Percentiles rank a stretch among this genome's conserved stretches.
Evolutionary conservation across 2,113 vertebrate genomes (phyloP).

Genomic region (Amia ocellicauda): DNA sequence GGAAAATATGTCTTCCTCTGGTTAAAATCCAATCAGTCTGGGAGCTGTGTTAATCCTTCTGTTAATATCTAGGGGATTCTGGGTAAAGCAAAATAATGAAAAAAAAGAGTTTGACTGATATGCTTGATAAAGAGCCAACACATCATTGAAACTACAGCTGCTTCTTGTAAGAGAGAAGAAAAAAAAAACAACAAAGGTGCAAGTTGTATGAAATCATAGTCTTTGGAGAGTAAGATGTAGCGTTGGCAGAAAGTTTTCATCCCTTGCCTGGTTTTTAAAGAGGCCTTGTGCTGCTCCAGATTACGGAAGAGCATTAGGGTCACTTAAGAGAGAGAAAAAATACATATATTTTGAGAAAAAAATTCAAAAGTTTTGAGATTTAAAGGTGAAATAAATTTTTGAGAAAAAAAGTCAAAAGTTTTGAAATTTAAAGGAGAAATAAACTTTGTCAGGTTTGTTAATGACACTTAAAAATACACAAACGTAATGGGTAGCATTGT

Average conservation of each 20-base stretch:
- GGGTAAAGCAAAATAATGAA: conserved; percentile 52
- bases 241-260: not conserved
- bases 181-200: not conserved
- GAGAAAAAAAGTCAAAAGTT: too few relatives aligned
- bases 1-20: conserved; percentile 37
- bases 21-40: conserved; percentile 40
- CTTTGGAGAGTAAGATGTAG: conserved; percentile 3
- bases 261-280: not conserved
- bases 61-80: conserved; percentile 36
- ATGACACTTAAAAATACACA: too few relatives aligned
- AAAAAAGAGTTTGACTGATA: conserved; percentile 53
- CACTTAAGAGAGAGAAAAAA: too few relatives aligned
- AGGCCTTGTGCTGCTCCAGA: too few relatives aligned
- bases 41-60: conserved; percentile 28
- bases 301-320: too few relatives aligned
- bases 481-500: too few relatives aligned
- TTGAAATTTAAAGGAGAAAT: too few relatives aligned
- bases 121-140: conserved; percentile 55
- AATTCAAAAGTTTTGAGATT: too few relatives aligned
- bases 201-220: not conserved
- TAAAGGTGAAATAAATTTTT: too few relatives aligned
- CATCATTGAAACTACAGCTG: conserved; percentile 4
- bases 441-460: too few relatives aligned
- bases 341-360: too few relatives aligned
- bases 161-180: not conserved